Conservation (phyloP, 92 coral and sea anemone species). For the Bergia puertoricense region DNA sequence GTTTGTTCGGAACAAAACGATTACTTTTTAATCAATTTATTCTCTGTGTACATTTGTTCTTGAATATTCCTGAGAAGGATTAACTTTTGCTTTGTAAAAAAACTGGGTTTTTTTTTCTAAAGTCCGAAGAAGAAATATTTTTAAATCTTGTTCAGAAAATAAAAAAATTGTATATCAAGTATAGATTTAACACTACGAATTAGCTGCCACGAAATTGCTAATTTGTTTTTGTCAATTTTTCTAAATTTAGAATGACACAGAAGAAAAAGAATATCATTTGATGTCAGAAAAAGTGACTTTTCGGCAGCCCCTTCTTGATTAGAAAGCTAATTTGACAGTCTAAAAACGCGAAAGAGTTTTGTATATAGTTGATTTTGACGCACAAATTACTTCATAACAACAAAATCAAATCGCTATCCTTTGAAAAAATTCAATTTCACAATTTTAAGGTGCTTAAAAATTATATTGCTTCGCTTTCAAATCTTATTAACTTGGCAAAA, state of each 20-base stretch:
- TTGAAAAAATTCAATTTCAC: slow-evolving; percentile 17
- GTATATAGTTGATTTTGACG: slow-evolving; percentile 18
- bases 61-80: slow-evolving; percentile 25
- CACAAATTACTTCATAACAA: slow-evolving; percentile 18
- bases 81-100: not conserved
- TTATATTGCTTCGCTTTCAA: slow-evolving; percentile 28
- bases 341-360: slow-evolving; percentile 8
- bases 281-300: slow-evolving; percentile 46
- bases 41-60: slow-evolving; percentile 33
- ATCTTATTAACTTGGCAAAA: slow-evolving; percentile 22
- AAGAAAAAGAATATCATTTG: slow-evolving; percentile 36
- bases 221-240: slow-evolving; percentile 39
- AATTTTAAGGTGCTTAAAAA: slow-evolving; percentile 11
- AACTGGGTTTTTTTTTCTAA: not conserved
- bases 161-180: not conserved
- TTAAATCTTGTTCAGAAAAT: not conserved
- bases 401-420: slow-evolving; percentile 21
- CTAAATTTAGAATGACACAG: slow-evolving; percentile 45
- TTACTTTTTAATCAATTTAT: slow-evolving; percentile 38
- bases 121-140: not conserved
- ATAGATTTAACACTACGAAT: not conserved
- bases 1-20: slow-evolving; percentile 43
- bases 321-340: slow-evolving; percentile 40
- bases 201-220: slow-evolving; percentile 21
- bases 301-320: slow-evolving; percentile 36